These are phyloP conservation scores for Drosophila gaucha DNA, from an alignment of 2,888 invertebrate species.

Conservation along the genomic window DNA sequence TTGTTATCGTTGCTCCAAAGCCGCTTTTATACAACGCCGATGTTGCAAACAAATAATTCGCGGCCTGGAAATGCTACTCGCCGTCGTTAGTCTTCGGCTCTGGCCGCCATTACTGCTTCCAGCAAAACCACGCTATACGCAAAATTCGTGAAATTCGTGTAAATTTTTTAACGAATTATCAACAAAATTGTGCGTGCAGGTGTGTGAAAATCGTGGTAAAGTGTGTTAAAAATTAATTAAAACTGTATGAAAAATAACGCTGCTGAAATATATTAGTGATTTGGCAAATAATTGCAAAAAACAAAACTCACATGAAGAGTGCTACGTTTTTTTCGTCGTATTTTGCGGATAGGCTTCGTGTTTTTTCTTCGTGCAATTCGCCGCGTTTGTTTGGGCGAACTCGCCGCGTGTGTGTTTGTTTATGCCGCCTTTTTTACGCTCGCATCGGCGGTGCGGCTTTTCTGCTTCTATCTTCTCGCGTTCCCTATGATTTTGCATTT, in stretches of 20 bases:
- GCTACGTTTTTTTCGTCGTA: constrained; percentile 67
- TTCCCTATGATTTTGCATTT: constrained; percentile 61
- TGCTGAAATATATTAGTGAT: constrained; percentile 11
- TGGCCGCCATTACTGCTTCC: constrained; percentile 92
- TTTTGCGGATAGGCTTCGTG: constrained; percentile 76
- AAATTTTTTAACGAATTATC: constrained; percentile 70
- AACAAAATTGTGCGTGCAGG: constrained; percentile 71
- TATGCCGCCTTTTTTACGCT: constrained; percentile 73
- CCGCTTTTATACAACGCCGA: constrained; percentile 38
- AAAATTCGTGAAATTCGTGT: constrained; percentile 77
- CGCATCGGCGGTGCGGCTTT: constrained; percentile 64
- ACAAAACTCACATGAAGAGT: constrained; percentile 74
- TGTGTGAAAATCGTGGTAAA: constrained; percentile 67
- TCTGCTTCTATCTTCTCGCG: constrained; percentile 48
- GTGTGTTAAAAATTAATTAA: constrained; percentile 54
- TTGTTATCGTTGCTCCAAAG: constrained; percentile 21
- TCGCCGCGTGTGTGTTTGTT: constrained; percentile 81
- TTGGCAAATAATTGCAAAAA: constrained; percentile 58
- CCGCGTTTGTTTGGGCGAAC: constrained; percentile 79
- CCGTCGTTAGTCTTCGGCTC: constrained; percentile 76
- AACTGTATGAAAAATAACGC: constrained; percentile 23
- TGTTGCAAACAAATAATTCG: constrained; percentile 29
- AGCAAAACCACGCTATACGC: constrained; percentile 83
- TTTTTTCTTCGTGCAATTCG: constrained; percentile 77
- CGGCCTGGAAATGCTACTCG: constrained; percentile 60